Evolutionary conservation across 2,113 vertebrate genomes (phyloP).

Genomic region (Donacobius atricapilla): DNA sequence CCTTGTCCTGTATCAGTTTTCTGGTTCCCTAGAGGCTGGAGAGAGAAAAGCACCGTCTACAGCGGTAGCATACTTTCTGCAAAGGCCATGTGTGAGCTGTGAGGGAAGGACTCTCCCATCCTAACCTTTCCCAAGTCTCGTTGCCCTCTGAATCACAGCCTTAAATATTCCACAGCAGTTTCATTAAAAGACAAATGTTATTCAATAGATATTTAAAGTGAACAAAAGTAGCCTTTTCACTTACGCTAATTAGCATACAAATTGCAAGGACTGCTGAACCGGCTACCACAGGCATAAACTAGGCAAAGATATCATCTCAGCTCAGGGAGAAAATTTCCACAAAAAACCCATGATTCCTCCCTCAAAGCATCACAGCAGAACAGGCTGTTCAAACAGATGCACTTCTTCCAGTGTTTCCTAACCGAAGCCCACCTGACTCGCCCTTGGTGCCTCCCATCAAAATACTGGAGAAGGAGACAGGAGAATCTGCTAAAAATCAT

Average conservation of each 20-base stretch:
- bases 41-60: not conserved
- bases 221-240: conserved; percentile 22
- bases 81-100: not conserved
- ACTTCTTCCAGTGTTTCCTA: not conserved
- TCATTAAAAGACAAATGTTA: not conserved
- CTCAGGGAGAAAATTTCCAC: conserved; percentile 4
- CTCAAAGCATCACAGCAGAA: not conserved
- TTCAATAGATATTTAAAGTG: not conserved
- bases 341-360: not conserved
- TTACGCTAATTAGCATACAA: conserved; percentile 15
- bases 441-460: not conserved
- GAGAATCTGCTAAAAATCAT: not conserved
- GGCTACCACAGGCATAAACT: not conserved
- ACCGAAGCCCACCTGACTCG: not conserved
- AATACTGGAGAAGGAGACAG: not conserved
- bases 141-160: not conserved
- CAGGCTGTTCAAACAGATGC: not conserved
- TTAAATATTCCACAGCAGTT: not conserved
- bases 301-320: conserved; percentile 15
- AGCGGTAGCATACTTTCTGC: not conserved
- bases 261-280: not conserved
- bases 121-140: not conserved
- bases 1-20: not conserved
- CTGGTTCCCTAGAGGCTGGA: not conserved
- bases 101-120: not conserved